Evolutionary conservation across 2,888 invertebrate genomes (phyloP).

Genomic region (Rambutsinella grinnellia): DNA sequence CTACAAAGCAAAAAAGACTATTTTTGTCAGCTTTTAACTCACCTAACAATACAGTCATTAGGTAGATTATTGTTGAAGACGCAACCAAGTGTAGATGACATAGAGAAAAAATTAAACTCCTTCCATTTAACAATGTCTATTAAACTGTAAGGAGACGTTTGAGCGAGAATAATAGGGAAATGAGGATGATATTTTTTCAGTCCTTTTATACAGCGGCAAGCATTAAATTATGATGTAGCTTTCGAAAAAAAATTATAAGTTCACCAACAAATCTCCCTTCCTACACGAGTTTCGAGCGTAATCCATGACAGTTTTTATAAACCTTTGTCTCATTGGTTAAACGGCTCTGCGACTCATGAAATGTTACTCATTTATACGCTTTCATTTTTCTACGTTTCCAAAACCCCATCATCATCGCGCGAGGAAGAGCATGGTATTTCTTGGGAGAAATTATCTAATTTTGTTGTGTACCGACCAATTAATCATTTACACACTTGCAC

Average conservation of each 20-base stretch:
- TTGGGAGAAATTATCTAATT: slow-evolving; percentile 45
- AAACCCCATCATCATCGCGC: background rate
- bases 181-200: slow-evolving; percentile 27
- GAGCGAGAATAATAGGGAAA: background rate
- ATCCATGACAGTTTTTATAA: background rate
- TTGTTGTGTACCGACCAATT: slow-evolving; percentile 42
- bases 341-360: slow-evolving; percentile 15
- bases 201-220: background rate
- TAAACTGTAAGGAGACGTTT: background rate
- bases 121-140: background rate
- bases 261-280: slow-evolving; percentile 6
- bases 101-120: slow-evolving; percentile 28
- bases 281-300: slow-evolving; percentile 6
- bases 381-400: slow-evolving; percentile 47
- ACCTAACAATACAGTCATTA: slow-evolving; percentile 1
- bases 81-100: slow-evolving; percentile 52
- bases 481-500: slow-evolving; percentile 22
- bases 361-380: slow-evolving; percentile 48
- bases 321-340: background rate
- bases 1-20: slow-evolving; percentile 6
- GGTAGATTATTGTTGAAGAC: slow-evolving; percentile 30
- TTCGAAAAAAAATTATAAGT: slow-evolving; percentile 9
- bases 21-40: slow-evolving; percentile 11
- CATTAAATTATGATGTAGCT: slow-evolving; percentile 19
- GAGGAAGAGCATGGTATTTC: slow-evolving; percentile 10